phyloP scores from a whole-genome alignment of 2,113 vertebrate species.

The Xiphophorus maculatus region DNA sequence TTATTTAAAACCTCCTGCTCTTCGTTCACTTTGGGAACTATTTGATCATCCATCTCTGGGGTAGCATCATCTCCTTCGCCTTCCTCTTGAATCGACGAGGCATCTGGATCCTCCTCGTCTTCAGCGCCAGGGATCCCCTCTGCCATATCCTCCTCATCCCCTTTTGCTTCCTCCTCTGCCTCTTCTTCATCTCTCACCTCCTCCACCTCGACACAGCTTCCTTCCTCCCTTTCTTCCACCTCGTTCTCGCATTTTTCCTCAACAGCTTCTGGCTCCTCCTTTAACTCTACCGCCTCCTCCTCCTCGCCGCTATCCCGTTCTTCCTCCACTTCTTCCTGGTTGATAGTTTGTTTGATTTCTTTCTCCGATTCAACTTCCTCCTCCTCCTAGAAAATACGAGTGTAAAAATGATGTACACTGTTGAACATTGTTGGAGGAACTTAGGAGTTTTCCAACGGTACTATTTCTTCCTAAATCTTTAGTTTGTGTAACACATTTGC shows the following conservation, averaged over 20 bases:
- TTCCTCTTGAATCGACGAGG: background rate
- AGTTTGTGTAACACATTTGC: no score
- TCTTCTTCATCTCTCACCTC: conserved; percentile 1
- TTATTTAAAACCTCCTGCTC: background rate
- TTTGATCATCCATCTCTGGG: background rate
- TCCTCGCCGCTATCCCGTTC: background rate
- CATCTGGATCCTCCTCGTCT: background rate
- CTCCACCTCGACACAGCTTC: conserved; percentile 35
- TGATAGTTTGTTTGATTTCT: conserved; percentile 4
- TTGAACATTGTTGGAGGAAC: no score
- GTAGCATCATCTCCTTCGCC: conserved; percentile 5
- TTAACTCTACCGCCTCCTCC: conserved; percentile 4
- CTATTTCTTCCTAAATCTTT: no score
- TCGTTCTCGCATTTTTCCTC: background rate
- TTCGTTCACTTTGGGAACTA: background rate
- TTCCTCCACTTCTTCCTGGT: conserved; percentile 34
- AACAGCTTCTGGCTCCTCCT: conserved; percentile 5
- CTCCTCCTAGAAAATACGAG: conserved; percentile 13
- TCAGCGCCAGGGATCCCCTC: conserved; percentile 2
- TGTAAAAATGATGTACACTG: background rate
- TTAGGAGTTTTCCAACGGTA: no score
- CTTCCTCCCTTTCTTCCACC: conserved; percentile 3
- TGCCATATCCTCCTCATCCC: background rate
- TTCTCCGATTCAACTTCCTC: conserved; percentile 29
- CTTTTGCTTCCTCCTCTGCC: background rate